Evolutionary conservation across 1,140 invertebrate species (phyloP).

Genomic region (Aethina tumida): DNA sequence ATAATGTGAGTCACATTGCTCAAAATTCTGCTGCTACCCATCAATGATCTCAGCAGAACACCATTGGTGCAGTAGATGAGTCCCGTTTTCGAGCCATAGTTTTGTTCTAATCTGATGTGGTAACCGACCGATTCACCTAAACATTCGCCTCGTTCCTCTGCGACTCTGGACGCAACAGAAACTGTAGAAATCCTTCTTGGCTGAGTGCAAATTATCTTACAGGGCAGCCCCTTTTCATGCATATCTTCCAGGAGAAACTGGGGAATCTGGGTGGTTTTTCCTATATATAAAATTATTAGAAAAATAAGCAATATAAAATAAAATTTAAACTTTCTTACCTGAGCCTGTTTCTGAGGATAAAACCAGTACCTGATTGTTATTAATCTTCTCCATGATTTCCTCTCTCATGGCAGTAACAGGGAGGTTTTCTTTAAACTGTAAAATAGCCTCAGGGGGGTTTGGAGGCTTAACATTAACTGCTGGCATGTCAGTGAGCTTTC

Average conservation of each 20-base stretch:
- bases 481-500: constrained; percentile 2
- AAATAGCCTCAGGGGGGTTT: constrained; percentile 43
- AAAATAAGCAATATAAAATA: no score
- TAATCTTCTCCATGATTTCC: constrained; percentile 43
- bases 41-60: constrained; percentile 76
- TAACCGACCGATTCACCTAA: constrained; percentile 86
- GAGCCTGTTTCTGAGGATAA: constrained; percentile 76
- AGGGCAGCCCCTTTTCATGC: constrained; percentile 49
- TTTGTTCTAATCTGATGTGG: constrained; percentile 81
- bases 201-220: constrained; percentile 87
- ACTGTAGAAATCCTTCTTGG: constrained; percentile 86
- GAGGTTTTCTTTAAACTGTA: constrained; percentile 47
- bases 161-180: constrained; percentile 69
- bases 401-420: constrained; percentile 44
- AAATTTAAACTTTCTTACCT: no score
- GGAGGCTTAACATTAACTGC: constrained; percentile 39
- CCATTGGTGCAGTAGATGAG: constrained; percentile 89
- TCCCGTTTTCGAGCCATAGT: constrained; percentile 69
- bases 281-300: no score
- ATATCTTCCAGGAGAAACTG: constrained; percentile 83
- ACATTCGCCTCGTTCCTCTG: constrained; percentile 76
- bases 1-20: constrained; percentile 70
- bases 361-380: constrained; percentile 48
- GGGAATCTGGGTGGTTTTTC: constrained; percentile 86
- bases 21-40: constrained; percentile 53